Base-by-base conservation (phyloP, 2,113 vertebrate species). In the Myotis brandtii region DNA sequence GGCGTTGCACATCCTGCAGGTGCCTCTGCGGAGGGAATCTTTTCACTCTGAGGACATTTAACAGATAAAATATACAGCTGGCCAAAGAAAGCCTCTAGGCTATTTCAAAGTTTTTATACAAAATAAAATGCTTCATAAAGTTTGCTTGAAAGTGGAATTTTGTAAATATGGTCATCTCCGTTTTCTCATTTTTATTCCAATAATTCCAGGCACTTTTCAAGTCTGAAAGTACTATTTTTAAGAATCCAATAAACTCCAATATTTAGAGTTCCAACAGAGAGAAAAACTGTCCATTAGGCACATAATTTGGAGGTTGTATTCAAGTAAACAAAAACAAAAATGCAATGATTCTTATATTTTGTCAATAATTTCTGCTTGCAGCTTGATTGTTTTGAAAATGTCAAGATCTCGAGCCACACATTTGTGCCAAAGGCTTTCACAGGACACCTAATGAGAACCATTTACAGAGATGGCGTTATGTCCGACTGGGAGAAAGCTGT, bases 71-170 rank as follows among this genome's bases (percentile, higher is more conserved):
- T 93, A 81, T 97, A 95, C 98, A 98, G 98, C 98, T 98, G 98
- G 97, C 94, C 95, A 97, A 95, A 98, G 93, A 98, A 98, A 97
- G 97, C 96, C 97, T 97, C 70, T 32, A 96, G 97, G 97, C 98
- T 96, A 50, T 96, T 97, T 97, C 81, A 92, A 97, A 97, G 85
- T 97, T 97, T 98, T 92, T 96, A 82, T 94, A 79, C 93, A 92
- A 98, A 98, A 92, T 81, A 32, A 93, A 98, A 92, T 87, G 84
- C 94, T 97, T 97, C 76, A 83, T 91, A 92, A 95, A 98, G 73
- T 98, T 98, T 81, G 73, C 89, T 91, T 81, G 43, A 96, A 96
- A 97, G 92, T 62, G 8, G 69, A 96, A 48, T 96, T 98, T 96
- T 81, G 82, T 88, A 95, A 97, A 94, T 80, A 27, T 14, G 43